Evolutionary conservation across 2,113 vertebrate species (phyloP).

Genomic region (Marmota monax): DNA sequence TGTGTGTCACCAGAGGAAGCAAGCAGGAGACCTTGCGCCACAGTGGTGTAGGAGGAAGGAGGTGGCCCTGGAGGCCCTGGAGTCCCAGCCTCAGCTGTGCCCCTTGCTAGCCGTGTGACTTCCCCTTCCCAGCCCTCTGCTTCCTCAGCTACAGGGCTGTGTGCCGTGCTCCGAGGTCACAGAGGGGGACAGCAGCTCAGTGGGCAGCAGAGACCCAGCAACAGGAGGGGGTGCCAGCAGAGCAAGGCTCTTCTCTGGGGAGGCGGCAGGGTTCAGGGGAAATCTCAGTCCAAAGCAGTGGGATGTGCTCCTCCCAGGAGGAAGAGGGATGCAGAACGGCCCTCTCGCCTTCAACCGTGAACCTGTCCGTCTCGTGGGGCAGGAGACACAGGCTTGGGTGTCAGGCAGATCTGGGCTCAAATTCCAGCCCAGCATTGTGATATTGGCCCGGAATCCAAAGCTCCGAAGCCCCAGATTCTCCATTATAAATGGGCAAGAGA

Average conservation of each 20-base stretch:
- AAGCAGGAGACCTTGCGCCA: not conserved
- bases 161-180: not conserved
- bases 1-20: not conserved
- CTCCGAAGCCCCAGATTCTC: not conserved
- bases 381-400: rapidly evolving
- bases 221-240: not conserved
- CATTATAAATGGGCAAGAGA: not conserved
- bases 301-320: rapidly evolving
- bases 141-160: not conserved
- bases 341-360: not conserved
- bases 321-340: not conserved
- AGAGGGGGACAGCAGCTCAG: not conserved
- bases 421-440: not conserved
- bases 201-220: not conserved
- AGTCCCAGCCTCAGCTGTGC: not conserved
- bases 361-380: too few species aligned
- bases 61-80: not conserved
- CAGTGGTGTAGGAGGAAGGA: not conserved
- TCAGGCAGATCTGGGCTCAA: not conserved
- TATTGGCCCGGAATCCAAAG: not conserved
- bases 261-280: not conserved
- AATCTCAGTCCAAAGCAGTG: not conserved
- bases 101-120: not conserved
- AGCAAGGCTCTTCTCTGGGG: too few species aligned
- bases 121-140: too few species aligned